Evolutionary conservation across 2,888 invertebrate genomes (phyloP).

Genomic region (Dugesia japonica): DNA sequence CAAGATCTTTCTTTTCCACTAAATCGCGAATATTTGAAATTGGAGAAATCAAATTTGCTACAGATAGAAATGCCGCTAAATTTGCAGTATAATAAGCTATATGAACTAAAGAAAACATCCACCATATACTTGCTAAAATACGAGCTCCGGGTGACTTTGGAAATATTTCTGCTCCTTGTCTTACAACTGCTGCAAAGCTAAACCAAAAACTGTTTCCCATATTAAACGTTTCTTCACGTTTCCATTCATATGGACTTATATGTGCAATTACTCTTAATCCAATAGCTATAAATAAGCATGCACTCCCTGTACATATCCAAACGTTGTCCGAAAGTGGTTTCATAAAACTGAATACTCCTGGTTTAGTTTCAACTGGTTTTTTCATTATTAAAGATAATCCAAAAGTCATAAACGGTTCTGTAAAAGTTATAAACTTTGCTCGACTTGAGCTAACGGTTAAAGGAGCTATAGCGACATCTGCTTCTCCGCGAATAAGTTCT

Average conservation of each 20-base stretch:
- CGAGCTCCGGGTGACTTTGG: conserved; percentile 33
- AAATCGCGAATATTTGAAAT: conserved; percentile 71
- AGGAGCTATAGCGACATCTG: conserved; percentile 34
- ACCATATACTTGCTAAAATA: conserved; percentile 72
- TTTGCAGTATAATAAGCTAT: conserved; percentile 90
- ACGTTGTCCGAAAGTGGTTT: conserved; percentile 29
- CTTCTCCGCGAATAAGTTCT: conserved; percentile 32
- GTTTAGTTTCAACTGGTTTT: conserved; percentile 35
- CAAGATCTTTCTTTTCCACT: conserved; percentile 55
- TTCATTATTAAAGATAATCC: conserved; percentile 36
- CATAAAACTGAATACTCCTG: conserved; percentile 35
- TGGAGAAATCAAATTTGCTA: conserved; percentile 80
- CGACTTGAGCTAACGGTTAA: conserved; percentile 35
- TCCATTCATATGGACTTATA: conserved; percentile 35
- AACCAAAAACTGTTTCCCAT: conserved; percentile 35
- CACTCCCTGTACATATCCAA: conserved; percentile 33
- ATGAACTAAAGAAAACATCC: conserved; percentile 85
- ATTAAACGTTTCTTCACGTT: conserved; percentile 32
- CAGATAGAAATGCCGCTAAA: conserved; percentile 72
- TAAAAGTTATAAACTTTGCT: conserved; percentile 34
- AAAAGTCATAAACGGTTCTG: conserved; percentile 36
- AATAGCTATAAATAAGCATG: conserved; percentile 26
- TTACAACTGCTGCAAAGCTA: conserved; percentile 35
- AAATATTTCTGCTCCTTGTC: conserved; percentile 35
- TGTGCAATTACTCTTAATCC: conserved; percentile 30